Evolutionary conservation across 92 coral and sea anemone genomes (phyloP), one percentile per base, ranked within the genome.

Genomic region (Metridium senile): DNA sequence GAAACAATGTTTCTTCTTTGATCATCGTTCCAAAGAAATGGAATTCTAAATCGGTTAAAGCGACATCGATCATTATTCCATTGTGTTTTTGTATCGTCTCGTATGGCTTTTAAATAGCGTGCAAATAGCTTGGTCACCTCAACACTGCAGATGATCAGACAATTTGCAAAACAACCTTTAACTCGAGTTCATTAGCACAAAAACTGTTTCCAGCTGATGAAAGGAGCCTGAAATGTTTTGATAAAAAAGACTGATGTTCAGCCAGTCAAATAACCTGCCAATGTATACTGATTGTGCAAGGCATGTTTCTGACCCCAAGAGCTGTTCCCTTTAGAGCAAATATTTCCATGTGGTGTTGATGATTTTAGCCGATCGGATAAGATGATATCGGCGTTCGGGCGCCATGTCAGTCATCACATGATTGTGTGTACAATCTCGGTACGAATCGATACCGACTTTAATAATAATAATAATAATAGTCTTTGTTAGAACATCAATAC

Each of bases 31-130:
- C 35, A 29, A 21, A n/a, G n/a, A 57, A 32, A 62, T 43, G 17
- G 26, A 11, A 17, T 28, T 19, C 7, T 11, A 26, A 26, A 9
- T 74, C 82, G 82, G 82, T 53, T 47, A 43, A 52, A 52, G 58
- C 62, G 74, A n/a, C 70, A 49, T 65, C 75, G 29, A 23, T 76
- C 63, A 64, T 49, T 54, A 65, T 71, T 71, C 56, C 62, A 58
- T 25, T 33, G 26, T 79, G 84, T 79, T 79, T 79, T 33, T 43
- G 84, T 69, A 67, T 7, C 70, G 84, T 79, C 84, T 79, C 84
- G 84, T 23, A 71, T 79, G 76, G 27, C 84, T 27, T 31, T 1
- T 27, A 58, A 73, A 73, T 73, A 62, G 78, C 78, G 34, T 29
- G 66, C 46, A 57, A 73, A 62, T 57, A 73, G 67, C 49, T 32